These are phyloP conservation scores for Rissa tridactyla DNA, from an alignment of 2,113 vertebrate genomes.

Conservation along the genomic window DNA sequence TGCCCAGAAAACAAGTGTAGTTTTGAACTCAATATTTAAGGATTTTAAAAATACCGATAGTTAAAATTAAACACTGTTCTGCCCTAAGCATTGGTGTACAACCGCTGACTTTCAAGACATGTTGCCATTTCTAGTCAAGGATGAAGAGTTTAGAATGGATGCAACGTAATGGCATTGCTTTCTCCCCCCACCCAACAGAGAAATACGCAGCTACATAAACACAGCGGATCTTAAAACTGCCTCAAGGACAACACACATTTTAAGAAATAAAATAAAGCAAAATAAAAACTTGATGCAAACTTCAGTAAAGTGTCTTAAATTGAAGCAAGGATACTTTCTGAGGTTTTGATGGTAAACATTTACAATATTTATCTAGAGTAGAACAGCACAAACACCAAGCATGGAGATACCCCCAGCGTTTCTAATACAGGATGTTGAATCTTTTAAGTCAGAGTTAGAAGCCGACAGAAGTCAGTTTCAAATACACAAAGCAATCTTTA, in stretches of 20 bases:
- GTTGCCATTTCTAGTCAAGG: background rate
- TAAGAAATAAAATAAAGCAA: background rate
- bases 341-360: background rate
- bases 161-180: background rate
- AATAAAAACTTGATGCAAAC: background rate
- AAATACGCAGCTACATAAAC: background rate
- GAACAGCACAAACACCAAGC: background rate
- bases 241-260: background rate
- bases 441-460: background rate
- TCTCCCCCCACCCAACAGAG: background rate
- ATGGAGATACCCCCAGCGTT: background rate
- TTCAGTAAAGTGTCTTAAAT: background rate
- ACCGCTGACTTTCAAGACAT: background rate
- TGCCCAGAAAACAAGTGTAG: background rate
- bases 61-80: background rate
- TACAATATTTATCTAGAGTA: background rate
- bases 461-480: background rate
- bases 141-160: background rate
- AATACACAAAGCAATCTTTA: background rate
- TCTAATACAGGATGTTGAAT: background rate
- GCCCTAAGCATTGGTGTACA: background rate
- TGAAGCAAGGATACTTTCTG: background rate
- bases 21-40: background rate
- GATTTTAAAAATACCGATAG: background rate
- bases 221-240: background rate